Percentiles rank a stretch among this genome's conserved stretches.
Evolutionary conservation across 2,888 invertebrate species (phyloP).

Genomic region (Apamea crenata): DNA sequence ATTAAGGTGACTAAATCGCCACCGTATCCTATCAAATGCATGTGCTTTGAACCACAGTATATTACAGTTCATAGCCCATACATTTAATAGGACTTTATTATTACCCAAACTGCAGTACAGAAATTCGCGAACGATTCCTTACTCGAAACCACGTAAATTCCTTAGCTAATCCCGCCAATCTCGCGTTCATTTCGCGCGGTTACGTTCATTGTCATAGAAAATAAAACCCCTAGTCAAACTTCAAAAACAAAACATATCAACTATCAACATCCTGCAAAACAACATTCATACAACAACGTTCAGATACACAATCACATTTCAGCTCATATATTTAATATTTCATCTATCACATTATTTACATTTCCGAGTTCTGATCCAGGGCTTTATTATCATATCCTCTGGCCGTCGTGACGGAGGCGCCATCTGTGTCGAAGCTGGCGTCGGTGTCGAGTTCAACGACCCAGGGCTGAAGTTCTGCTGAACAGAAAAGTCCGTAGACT

Average conservation of each 20-base stretch:
- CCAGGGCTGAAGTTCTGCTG: constrained; percentile 96
- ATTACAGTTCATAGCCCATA: not conserved
- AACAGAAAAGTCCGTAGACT: constrained; percentile 94
- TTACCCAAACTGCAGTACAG: not conserved
- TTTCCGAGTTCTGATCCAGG: constrained; percentile 81
- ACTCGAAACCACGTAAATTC: too few relatives aligned
- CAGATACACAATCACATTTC: not conserved
- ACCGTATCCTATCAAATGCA: not conserved
- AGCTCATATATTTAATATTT: constrained; percentile 2
- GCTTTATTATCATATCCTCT: constrained; percentile 84
- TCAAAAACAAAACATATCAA: constrained; percentile 6
- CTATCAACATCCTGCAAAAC: not conserved
- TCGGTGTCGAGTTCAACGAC: constrained; percentile 88
- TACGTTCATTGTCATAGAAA: too few relatives aligned
- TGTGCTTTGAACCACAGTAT: not conserved
- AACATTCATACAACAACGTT: not conserved
- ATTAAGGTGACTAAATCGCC: not conserved
- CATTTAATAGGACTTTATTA: not conserved
- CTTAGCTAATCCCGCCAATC: too few relatives aligned
- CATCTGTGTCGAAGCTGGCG: constrained; percentile 86
- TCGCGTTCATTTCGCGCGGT: too few relatives aligned
- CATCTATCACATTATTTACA: constrained; percentile 68
- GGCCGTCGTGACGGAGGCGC: constrained; percentile 82
- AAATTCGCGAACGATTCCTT: not conserved
- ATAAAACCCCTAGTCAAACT: not conserved